Evolutionary conservation across 2,113 vertebrate genomes (phyloP), one percentile per base, ranked within the genome.

Genomic region (Stigmatopora nigra): DNA sequence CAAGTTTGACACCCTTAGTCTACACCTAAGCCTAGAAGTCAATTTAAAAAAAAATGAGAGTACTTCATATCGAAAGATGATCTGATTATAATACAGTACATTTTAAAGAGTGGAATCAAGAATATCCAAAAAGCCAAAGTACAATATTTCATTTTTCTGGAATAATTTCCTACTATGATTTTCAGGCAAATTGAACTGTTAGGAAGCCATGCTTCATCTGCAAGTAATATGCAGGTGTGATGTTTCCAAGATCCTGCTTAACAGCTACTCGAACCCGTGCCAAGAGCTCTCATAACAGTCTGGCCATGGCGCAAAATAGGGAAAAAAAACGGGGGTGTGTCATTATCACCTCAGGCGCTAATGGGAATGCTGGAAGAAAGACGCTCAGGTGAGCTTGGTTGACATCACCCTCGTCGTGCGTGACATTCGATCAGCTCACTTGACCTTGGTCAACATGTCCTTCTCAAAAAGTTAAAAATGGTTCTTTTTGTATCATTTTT

Each of bases 261-360:
- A 55, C 63, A 69, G 61, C 35, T 65, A 73, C 71, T 64, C 61
- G 74, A 70, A 79, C n/a, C 70, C 68, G 63, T 63, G 62, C 31
- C 36, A 70, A 31, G 46, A 55, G 68, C 75, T 77, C 44, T 65
- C 57, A 71, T 76, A 71, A 59, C 20, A 9, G 45, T 55, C 41
- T 20, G 61, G 56, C 62, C 76, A 70, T 61, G 41, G 49, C 51
- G 64, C 48, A 67, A 66, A 66, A 15, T 65, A 65, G 67, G n/a
- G n/a, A n/a, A n/a, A n/a, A 31, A 55, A 63, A 52, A 63, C 17
- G 12, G 36, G 52, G 45, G 36, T 47, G 20, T n/a, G 61, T 77
- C 69, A 69, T 82, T 79, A 73, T 69, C 69, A 80, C 64, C 61
- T 67, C 46, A 61, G n/a, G 67, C 67, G 53, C 66, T 78, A 76